phyloP scores from a whole-genome alignment of 2,113 vertebrate species.

The Phylloscopus trochiloides region DNA sequence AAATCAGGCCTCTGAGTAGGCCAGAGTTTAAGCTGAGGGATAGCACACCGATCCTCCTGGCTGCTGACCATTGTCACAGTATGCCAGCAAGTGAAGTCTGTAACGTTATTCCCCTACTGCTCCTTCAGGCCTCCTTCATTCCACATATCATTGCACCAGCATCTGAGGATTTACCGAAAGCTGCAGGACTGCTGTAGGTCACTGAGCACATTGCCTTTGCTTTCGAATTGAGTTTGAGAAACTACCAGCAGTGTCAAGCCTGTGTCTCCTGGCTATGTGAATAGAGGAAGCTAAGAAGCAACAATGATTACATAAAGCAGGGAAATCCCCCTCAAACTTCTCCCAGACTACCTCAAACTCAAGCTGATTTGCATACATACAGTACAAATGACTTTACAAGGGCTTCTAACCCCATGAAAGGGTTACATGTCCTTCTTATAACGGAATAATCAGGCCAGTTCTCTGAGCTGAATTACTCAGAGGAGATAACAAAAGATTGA shows the following conservation, averaged over 20 bases:
- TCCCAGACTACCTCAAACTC: not conserved
- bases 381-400: not conserved
- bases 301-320: constrained; percentile 23
- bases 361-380: not conserved
- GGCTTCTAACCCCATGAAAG: not conserved
- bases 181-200: not conserved
- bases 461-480: not conserved
- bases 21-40: not conserved
- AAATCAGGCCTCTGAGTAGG: not conserved
- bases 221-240: constrained; percentile 38
- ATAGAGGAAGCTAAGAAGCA: constrained; percentile 32
- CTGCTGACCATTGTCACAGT: not conserved
- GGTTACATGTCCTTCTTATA: not conserved
- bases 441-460: not conserved
- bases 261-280: not conserved
- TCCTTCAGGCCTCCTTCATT: not conserved
- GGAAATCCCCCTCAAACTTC: constrained; percentile 44
- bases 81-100: not conserved
- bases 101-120: not conserved
- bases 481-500: not conserved
- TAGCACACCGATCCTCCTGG: not conserved
- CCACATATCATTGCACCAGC: not conserved
- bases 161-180: not conserved
- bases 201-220: not conserved
- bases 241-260: not conserved